A percentile compares a stretch with the other conserved stretches of the same genome.
These are phyloP conservation scores for Sclerodermus sp. DNA, from an alignment of 2,888 invertebrate genomes.

Conservation along the genomic window DNA sequence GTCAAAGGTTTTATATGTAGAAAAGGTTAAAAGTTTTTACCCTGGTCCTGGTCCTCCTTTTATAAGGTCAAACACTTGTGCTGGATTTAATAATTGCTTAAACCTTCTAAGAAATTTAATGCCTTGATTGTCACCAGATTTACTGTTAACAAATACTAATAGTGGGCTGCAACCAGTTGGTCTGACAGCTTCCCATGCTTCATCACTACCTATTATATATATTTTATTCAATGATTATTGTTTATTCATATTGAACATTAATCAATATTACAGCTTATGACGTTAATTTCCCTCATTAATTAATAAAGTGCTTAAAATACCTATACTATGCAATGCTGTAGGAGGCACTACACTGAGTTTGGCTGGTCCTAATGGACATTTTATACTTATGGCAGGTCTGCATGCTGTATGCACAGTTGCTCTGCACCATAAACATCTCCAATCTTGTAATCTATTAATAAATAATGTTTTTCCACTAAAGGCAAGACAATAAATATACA, in stretches of 20 bases:
- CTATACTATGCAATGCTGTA: slow-evolving; percentile 85
- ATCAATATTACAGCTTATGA: background rate
- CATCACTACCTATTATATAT: slow-evolving; percentile 67
- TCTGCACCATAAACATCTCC: slow-evolving; percentile 96
- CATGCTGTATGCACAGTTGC: slow-evolving; percentile 90
- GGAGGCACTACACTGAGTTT: slow-evolving; percentile 94
- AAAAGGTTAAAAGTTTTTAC: slow-evolving; percentile 58
- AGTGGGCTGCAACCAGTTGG: slow-evolving; percentile 73
- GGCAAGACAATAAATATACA: background rate
- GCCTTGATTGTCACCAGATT: slow-evolving; percentile 97
- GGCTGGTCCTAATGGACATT: slow-evolving; percentile 86
- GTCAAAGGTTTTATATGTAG: too few relatives aligned
- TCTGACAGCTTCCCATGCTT: slow-evolving; percentile 84
- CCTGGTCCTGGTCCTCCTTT: slow-evolving; percentile 81
- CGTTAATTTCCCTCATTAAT: background rate
- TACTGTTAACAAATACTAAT: slow-evolving; percentile 95
- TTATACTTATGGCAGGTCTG: slow-evolving; percentile 74
- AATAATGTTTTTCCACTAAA: slow-evolving; percentile 6
- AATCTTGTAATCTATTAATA: slow-evolving; percentile 83
- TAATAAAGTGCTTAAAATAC: slow-evolving; percentile 46
- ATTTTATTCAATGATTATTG: slow-evolving; percentile 1
- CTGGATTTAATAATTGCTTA: slow-evolving; percentile 93
- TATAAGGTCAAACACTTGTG: slow-evolving; percentile 96
- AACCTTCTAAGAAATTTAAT: slow-evolving; percentile 93
- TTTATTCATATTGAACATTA: background rate